Evolutionary conservation across 2,888 invertebrate species (phyloP), one percentile per base, ranked within the genome.

Genomic region (Dione vanillae): DNA sequence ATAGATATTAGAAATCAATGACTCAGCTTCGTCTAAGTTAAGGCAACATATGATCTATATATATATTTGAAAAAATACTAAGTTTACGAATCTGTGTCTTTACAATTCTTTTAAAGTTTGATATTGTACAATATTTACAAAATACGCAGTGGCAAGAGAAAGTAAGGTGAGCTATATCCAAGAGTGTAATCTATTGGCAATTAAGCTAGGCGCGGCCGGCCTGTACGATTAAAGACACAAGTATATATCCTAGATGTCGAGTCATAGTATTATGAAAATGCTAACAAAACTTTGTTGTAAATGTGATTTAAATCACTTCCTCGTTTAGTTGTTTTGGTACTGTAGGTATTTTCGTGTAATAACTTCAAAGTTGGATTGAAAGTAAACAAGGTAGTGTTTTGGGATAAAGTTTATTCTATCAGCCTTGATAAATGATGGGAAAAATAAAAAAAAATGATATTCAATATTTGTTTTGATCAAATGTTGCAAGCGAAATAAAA

Each of bases 181-280:
- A 56, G 16, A 56, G 56, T 16, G 37, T 56, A 56, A 56, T 56
- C 56, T 56, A 56, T 56, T 56, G 37, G 56, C 56, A 56, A 56
- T 56, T 56, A 56, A 16, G 56, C 56, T 56, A 56, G 56, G 56
- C 16, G 56, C 56, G 37, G 56, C 37, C 16, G 27, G 37, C 37
- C 16, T 9, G 37, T 56, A 19, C 37, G 37, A 40, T 40, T 56
- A 56, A 19, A 40, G 11, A 14, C 56, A 6, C 2, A 11, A 7
- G 56, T 37, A 37, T 56, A 56, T 56, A 54, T 54, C 37, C 10
- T 37, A 37, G 14, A 52, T 35, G 35, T 37, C 16, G 5, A 37
- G 0, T 56, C 37, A 56, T 37, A 40, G 37, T 56, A 56, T 40
- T 37, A 7, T 56, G 56, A 56, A 56, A 56, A 16, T 7, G 37